These are phyloP conservation scores for Rhingia rostrata DNA, from an alignment of 2,888 invertebrate genomes.

Conservation along the genomic window DNA sequence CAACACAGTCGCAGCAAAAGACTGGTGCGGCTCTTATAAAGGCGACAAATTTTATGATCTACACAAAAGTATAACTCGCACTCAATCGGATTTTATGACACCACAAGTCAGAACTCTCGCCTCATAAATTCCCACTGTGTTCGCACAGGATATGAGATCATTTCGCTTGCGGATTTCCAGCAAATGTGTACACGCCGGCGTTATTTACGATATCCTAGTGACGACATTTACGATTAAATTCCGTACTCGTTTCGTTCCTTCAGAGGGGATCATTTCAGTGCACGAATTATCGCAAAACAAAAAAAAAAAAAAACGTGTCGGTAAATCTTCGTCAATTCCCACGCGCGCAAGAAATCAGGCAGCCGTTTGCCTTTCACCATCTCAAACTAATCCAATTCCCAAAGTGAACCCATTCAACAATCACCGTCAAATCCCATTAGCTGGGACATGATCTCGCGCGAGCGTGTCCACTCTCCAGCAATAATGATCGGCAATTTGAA, in stretches of 20 bases:
- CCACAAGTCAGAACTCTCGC: not conserved
- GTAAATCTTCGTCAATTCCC: constrained; percentile 60
- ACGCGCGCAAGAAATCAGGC: constrained; percentile 40
- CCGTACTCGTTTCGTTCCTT: not conserved
- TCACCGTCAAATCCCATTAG: constrained; percentile 60
- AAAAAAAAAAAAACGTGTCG: constrained; percentile 9
- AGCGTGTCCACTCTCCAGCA: constrained; percentile 66
- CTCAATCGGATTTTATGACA: constrained; percentile 63
- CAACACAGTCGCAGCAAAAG: not conserved
- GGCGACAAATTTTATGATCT: constrained; percentile 67
- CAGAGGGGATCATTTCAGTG: not conserved
- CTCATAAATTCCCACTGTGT: not conserved
- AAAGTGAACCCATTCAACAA: constrained; percentile 68
- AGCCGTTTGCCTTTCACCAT: constrained; percentile 64
- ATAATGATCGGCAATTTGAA: constrained; percentile 81
- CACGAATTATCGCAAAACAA: not conserved
- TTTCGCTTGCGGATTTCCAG: constrained; percentile 19
- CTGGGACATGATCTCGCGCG: constrained; percentile 57
- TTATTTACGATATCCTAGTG: constrained; percentile 57
- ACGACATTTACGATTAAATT: constrained; percentile 54
- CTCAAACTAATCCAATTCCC: constrained; percentile 63
- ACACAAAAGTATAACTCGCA: constrained; percentile 42
- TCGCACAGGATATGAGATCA: constrained; percentile 64
- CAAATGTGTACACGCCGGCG: not conserved
- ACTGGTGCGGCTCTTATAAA: constrained; percentile 40